phyloP scores from a whole-genome alignment of 2,113 vertebrate species.

The Plectropomus leopardus region DNA sequence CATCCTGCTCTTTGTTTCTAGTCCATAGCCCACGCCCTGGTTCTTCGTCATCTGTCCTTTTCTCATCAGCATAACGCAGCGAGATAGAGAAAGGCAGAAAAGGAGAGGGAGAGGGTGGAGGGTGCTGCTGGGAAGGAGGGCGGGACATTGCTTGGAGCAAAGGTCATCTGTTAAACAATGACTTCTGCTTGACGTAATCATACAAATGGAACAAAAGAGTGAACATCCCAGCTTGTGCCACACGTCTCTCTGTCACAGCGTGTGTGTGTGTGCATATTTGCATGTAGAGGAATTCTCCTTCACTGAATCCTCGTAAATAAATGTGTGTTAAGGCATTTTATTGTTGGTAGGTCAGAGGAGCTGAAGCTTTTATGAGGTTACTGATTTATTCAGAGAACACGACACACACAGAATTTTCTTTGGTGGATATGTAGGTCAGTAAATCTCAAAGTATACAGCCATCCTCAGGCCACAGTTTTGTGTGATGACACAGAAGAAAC shows the following conservation, averaged over 20 bases:
- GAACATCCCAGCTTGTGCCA: constrained; percentile 53
- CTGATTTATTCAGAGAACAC: constrained; percentile 52
- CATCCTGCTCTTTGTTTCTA: neutral
- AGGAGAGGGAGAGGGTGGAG: constrained; percentile 3
- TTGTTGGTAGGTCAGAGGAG: constrained; percentile 38
- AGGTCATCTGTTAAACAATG: constrained; percentile 64
- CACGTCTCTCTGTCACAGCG: constrained; percentile 43
- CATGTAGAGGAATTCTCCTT: constrained; percentile 35
- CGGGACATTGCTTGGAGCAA: constrained; percentile 35
- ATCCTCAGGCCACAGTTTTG: constrained; percentile 21
- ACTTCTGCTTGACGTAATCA: constrained; percentile 51
- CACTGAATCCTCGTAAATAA: constrained; percentile 40
- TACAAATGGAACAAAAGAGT: constrained; percentile 41
- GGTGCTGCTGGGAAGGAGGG: constrained; percentile 20
- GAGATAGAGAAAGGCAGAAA: neutral
- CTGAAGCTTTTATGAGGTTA: constrained; percentile 46
- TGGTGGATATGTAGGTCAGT: constrained; percentile 50
- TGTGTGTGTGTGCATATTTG: constrained; percentile 19
- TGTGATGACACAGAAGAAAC: constrained; percentile 1
- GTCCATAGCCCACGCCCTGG: neutral
- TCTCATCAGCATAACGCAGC: constrained; percentile 3
- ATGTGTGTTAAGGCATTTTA: constrained; percentile 35
- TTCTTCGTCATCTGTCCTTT: constrained; percentile 1
- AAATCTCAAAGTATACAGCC: constrained; percentile 40
- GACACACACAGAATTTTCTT: constrained; percentile 26